These are phyloP conservation scores for Prolemur simus DNA, from an alignment of 2,113 vertebrate species.

Conservation along the genomic window DNA sequence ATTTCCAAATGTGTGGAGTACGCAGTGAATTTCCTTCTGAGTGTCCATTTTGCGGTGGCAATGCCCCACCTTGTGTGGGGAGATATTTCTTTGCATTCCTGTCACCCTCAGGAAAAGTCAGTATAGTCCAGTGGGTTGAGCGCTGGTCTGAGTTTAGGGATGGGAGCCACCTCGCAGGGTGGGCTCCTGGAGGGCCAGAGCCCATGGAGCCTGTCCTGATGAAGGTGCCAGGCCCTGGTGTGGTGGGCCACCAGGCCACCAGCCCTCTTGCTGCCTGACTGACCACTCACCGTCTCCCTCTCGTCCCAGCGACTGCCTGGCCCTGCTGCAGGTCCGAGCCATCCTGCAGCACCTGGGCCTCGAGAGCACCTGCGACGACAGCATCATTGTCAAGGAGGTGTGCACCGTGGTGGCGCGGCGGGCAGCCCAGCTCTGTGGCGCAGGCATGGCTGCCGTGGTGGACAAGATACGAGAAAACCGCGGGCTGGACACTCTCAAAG, in stretches of 20 bases:
- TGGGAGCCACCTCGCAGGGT: not conserved
- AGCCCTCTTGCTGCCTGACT: not conserved
- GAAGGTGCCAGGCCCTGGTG: not conserved
- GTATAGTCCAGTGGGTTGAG: not conserved
- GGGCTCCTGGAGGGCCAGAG: no score
- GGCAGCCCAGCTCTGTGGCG: conserved; percentile 94
- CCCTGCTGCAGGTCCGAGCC: conserved; percentile 94
- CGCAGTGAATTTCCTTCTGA: not conserved
- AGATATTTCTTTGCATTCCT: not conserved
- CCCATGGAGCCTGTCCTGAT: not conserved
- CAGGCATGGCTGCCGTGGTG: conserved; percentile 94
- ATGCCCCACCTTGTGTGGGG: accelerated
- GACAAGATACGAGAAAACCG: conserved; percentile 96
- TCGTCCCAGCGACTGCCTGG: conserved; percentile 90
- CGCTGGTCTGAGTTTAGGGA: not conserved
- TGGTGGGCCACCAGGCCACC: no score
- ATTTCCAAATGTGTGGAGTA: not conserved
- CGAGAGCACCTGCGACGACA: conserved; percentile 95
- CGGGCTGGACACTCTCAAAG: conserved; percentile 88
- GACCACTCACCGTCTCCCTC: not conserved
- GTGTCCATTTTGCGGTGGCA: not conserved
- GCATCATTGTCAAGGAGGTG: conserved; percentile 98
- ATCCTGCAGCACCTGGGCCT: conserved; percentile 96
- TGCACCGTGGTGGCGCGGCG: conserved; percentile 91
- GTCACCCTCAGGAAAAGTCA: not conserved